Evolutionary conservation across 2,113 vertebrate genomes (phyloP).

Genomic region (Pachypanchax playfairii): DNA sequence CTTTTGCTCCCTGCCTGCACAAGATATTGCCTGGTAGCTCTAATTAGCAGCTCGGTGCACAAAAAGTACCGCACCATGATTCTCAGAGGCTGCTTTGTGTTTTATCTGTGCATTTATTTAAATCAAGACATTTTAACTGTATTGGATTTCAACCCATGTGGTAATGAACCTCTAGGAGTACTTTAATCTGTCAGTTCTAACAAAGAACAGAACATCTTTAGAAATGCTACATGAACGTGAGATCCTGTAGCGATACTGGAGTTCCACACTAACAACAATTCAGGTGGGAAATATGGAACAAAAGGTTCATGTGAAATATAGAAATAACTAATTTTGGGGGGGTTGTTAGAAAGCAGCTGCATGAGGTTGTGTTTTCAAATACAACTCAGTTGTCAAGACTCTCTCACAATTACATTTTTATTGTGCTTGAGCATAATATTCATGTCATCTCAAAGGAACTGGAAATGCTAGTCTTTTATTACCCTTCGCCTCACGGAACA

Average conservation of each 20-base stretch:
- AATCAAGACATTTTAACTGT: conserved; percentile 1
- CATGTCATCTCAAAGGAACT: background rate
- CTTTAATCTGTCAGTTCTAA: too few relatives aligned
- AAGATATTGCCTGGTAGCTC: conserved; percentile 12
- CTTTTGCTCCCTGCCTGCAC: too few relatives aligned
- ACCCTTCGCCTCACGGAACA: background rate
- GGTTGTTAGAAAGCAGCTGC: too few relatives aligned
- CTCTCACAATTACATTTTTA: background rate
- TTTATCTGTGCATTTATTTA: conserved; percentile 25
- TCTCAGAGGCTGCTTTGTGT: conserved; percentile 17
- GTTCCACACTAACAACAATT: background rate
- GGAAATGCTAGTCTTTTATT: background rate
- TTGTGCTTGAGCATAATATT: background rate
- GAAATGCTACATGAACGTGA: background rate
- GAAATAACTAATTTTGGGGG: too few relatives aligned
- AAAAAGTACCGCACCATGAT: conserved; percentile 15
- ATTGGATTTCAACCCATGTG: conserved; percentile 2
- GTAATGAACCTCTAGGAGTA: too few relatives aligned
- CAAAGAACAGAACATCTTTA: too few relatives aligned
- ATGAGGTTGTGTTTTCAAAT: too few relatives aligned
- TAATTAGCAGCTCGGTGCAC: conserved; percentile 45
- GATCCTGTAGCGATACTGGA: background rate
- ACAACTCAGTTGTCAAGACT: background rate
- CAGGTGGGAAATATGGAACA: too few relatives aligned
- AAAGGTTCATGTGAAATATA: too few relatives aligned